Conservation (phyloP, 2,888 invertebrate genomes). For the Drosophila kuntzei region DNA sequence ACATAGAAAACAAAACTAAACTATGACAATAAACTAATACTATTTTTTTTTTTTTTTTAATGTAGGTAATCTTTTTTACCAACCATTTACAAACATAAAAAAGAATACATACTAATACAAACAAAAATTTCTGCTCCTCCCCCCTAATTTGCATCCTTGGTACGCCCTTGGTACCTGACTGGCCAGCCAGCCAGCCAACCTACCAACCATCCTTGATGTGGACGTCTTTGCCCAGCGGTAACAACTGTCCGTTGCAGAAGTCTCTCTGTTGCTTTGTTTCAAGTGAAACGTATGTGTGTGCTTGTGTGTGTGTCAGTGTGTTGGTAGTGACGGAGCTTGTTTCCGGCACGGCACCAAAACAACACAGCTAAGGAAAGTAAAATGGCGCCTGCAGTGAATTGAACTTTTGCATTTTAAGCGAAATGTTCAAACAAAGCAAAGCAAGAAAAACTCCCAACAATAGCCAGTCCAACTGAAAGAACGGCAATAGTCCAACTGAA, state of each 20-base stretch:
- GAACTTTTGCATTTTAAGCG: conserved; percentile 80
- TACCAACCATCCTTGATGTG: conserved; percentile 42
- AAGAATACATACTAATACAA: no score
- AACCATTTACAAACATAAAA: no score
- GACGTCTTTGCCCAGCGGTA: conserved; percentile 78
- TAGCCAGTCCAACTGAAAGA: conserved; percentile 22
- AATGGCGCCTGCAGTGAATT: conserved; percentile 76
- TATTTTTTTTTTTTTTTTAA: no score
- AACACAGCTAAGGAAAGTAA: conserved; percentile 73
- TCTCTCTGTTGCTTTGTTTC: conserved; percentile 70
- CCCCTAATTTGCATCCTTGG: no score
- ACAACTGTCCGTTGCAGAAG: conserved; percentile 73
- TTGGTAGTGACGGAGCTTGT: conserved; percentile 54
- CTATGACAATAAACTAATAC: no score
- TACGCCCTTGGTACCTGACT: no score
- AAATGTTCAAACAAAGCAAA: conserved; percentile 67
- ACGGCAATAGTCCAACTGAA: conserved; percentile 20
- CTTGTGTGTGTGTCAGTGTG: conserved; percentile 5
- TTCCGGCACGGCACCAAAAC: conserved; percentile 69
- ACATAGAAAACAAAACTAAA: no score
- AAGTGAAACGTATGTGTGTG: conserved; percentile 38
- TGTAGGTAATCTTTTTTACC: no score
- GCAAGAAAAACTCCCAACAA: conserved; percentile 46
- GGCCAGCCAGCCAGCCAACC: conserved; percentile 28
- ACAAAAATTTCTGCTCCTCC: no score